Evolutionary conservation across 1,140 invertebrate genomes (phyloP).

Genomic region (Caenorhabditis inopinata): DNA sequence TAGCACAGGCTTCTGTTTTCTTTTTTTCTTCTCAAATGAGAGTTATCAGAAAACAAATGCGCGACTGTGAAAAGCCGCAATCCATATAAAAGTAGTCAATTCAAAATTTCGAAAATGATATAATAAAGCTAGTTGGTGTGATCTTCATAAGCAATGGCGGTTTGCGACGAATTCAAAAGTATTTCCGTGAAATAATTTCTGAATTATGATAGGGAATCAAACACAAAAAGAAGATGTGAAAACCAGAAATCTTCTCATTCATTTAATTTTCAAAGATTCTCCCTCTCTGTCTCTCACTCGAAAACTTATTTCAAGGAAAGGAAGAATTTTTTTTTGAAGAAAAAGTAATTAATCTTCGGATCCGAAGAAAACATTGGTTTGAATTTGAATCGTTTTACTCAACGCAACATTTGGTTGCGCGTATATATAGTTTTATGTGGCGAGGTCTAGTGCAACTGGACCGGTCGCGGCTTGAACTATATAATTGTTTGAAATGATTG

Average conservation of each 20-base stretch:
- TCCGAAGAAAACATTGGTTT: neutral
- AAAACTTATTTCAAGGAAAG: too few relatives aligned
- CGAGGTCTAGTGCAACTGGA: neutral
- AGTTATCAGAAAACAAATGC: too few relatives aligned
- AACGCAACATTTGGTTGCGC: neutral
- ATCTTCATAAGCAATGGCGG: too few relatives aligned
- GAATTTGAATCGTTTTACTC: neutral
- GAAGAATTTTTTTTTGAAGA: neutral
- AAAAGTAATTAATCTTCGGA: neutral
- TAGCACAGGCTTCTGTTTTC: too few relatives aligned
- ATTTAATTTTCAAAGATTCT: constrained; percentile 1
- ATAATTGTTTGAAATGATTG: constrained; percentile 13
- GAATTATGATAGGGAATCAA: too few relatives aligned
- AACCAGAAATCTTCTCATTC: neutral
- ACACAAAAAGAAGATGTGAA: too few relatives aligned
- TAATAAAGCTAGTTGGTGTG: too few relatives aligned
- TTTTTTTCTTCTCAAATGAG: too few relatives aligned
- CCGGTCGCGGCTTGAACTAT: constrained; percentile 29
- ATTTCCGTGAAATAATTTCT: too few relatives aligned
- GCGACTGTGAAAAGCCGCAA: too few relatives aligned
- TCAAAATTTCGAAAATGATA: neutral
- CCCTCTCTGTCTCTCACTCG: too few relatives aligned
- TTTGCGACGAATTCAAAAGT: too few relatives aligned
- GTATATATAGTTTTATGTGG: neutral
- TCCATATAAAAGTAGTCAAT: neutral